Conservation (phyloP, 1,140 invertebrate genomes). For the Meteorus sp. region DNA sequence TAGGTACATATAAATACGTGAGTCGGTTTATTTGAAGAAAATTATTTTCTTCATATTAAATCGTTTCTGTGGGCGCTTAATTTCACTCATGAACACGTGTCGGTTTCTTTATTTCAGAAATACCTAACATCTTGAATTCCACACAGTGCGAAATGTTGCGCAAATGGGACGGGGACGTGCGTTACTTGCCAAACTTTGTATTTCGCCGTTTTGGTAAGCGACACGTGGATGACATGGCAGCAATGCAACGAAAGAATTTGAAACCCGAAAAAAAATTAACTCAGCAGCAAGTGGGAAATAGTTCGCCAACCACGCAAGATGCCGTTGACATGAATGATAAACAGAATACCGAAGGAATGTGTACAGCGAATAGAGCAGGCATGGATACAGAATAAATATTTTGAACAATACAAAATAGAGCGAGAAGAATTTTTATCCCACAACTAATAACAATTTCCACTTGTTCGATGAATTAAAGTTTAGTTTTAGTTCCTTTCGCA, state of each 20-base stretch:
- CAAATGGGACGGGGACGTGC: constrained; percentile 70
- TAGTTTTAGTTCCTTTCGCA: not conserved
- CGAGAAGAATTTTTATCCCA: not conserved
- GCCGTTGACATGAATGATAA: no score
- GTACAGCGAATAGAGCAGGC: not conserved
- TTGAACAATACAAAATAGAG: no score
- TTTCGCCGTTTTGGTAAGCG: constrained; percentile 61
- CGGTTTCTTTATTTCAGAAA: constrained; percentile 58
- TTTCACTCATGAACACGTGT: constrained; percentile 7
- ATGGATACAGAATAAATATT: constrained; percentile 15
- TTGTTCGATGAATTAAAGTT: not conserved
- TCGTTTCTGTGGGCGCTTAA: constrained; percentile 11
- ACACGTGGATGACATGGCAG: constrained; percentile 16
- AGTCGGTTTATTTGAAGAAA: not conserved
- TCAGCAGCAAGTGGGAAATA: not conserved
- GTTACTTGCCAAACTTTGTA: constrained; percentile 68
- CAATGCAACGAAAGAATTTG: constrained; percentile 20
- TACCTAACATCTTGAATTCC: constrained; percentile 66
- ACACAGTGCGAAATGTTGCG: constrained; percentile 63
- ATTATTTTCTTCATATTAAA: constrained; percentile 8
- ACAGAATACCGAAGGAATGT: not conserved
- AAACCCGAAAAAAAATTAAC: constrained; percentile 18
- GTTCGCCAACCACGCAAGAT: no score
- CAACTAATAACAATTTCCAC: not conserved
- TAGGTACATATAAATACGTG: constrained; percentile 40